A percentile compares a stretch with the other conserved stretches of the same genome.
These are phyloP conservation scores for Uromys caudimaculatus DNA, from an alignment of 2,797 vertebrate genomes.

Conservation along the genomic window DNA sequence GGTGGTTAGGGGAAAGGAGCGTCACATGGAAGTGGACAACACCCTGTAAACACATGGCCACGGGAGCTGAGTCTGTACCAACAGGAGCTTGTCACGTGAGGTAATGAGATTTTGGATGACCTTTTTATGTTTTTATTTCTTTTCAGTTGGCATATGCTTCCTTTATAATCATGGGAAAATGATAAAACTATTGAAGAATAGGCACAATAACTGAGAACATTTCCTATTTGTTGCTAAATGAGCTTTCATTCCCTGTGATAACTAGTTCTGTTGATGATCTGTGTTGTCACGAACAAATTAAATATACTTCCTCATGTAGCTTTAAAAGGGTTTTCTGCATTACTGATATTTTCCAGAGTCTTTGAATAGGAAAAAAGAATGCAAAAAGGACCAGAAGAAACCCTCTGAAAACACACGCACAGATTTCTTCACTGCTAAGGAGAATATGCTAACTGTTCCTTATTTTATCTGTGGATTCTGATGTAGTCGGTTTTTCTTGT, in stretches of 20 bases:
- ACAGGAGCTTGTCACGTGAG: constrained; percentile 14
- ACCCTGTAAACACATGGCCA: not conserved
- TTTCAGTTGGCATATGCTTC: not conserved
- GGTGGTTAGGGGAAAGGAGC: constrained; percentile 2
- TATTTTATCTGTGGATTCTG: not conserved
- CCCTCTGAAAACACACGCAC: not conserved
- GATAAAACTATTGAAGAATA: constrained; percentile 38
- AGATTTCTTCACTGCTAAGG: not conserved
- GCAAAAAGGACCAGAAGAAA: constrained; percentile 23
- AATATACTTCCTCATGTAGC: constrained; percentile 3
- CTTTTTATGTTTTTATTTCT: constrained; percentile 16
- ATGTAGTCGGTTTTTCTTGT: not conserved
- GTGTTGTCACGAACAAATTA: constrained; percentile 11
- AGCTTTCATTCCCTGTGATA: not conserved
- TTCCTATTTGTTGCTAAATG: constrained; percentile 9
- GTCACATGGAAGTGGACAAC: not conserved
- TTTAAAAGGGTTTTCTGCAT: constrained; percentile 48
- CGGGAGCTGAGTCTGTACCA: not conserved
- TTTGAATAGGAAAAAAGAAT: constrained; percentile 27
- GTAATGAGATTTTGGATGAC: constrained; percentile 25
- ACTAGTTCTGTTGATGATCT: not conserved
- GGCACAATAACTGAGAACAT: constrained; percentile 25
- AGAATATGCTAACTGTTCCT: not conserved
- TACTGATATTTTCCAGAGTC: constrained; percentile 44
- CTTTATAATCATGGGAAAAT: constrained; percentile 36